Evolutionary conservation across 2,888 invertebrate genomes (phyloP).

Genomic region (Mycalesis mineus): DNA sequence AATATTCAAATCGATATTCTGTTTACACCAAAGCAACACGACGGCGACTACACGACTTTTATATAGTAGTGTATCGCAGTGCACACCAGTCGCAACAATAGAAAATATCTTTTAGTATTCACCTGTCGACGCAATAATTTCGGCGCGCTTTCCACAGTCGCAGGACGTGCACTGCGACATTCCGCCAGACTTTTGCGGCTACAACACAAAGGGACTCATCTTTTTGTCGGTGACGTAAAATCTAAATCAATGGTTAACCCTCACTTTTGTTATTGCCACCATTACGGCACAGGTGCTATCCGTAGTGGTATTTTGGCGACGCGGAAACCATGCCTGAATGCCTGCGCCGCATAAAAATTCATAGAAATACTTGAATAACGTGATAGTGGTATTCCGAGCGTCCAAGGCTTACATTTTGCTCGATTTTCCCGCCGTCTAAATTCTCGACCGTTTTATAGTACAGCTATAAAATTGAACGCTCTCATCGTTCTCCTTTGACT

Average conservation of each 20-base stretch:
- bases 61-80: conserved; percentile 32
- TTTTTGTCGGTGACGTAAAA: conserved; percentile 63
- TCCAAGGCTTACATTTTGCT: conserved; percentile 26
- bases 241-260: conserved; percentile 75
- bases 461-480: conserved; percentile 30
- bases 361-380: conserved; percentile 42
- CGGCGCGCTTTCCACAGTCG: conserved; percentile 47
- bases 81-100: conserved; percentile 46
- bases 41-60: background rate
- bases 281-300: conserved; percentile 57
- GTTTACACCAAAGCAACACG: background rate
- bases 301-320: conserved; percentile 50
- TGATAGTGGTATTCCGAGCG: conserved; percentile 33
- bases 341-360: conserved; percentile 52
- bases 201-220: conserved; percentile 63
- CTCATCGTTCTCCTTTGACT: conserved; percentile 22
- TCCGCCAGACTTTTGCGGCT: conserved; percentile 57
- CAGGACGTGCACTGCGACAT: conserved; percentile 51
- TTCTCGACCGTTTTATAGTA: conserved; percentile 30
- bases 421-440: conserved; percentile 27
- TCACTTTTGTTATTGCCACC: conserved; percentile 72
- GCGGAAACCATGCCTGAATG: conserved; percentile 39
- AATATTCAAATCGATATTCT: conserved; percentile 9
- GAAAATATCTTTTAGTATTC: conserved; percentile 62
- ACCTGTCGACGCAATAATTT: conserved; percentile 63